A percentile compares a stretch with the other conserved stretches of the same genome.
Conservation (phyloP, 2,888 invertebrate genomes). For the Iselma pallidipennis region DNA sequence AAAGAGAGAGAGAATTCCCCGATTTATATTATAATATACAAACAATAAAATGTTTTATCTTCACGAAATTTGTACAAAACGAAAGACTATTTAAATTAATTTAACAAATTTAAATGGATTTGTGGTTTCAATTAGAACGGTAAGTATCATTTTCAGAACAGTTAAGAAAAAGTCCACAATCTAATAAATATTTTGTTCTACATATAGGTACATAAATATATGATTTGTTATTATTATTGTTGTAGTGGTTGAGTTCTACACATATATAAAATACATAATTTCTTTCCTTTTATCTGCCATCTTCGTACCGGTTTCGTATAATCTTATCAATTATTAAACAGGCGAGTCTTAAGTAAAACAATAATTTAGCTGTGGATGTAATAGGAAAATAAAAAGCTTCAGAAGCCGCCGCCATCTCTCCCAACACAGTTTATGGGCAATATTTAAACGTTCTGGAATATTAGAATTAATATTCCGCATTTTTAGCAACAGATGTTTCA, state of each 20-base stretch:
- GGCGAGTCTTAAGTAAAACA: conserved; percentile 55
- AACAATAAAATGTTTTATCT: background rate
- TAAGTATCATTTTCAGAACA: no score
- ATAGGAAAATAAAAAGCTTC: conserved; percentile 53
- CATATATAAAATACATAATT: background rate
- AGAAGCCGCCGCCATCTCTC: conserved; percentile 33
- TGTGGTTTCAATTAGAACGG: background rate
- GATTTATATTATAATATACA: background rate
- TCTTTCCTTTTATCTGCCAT: conserved; percentile 24
- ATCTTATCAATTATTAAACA: conserved; percentile 56
- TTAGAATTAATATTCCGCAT: conserved; percentile 52
- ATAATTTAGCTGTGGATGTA: conserved; percentile 54
- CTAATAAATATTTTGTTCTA: background rate
- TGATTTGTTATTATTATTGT: background rate
- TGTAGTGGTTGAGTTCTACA: no score
- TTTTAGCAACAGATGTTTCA: conserved; percentile 51
- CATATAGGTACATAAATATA: background rate
- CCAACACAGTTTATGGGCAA: conserved; percentile 42
- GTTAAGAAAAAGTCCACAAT: background rate
- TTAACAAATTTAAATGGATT: background rate
- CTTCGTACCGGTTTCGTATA: conserved; percentile 33
- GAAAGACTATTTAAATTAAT: background rate
- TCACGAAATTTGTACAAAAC: background rate
- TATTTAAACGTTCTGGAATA: conserved; percentile 43
- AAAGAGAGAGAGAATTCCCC: background rate